Conservation (phyloP, 1,140 invertebrate genomes). For the Lordiphosa mommai region DNA sequence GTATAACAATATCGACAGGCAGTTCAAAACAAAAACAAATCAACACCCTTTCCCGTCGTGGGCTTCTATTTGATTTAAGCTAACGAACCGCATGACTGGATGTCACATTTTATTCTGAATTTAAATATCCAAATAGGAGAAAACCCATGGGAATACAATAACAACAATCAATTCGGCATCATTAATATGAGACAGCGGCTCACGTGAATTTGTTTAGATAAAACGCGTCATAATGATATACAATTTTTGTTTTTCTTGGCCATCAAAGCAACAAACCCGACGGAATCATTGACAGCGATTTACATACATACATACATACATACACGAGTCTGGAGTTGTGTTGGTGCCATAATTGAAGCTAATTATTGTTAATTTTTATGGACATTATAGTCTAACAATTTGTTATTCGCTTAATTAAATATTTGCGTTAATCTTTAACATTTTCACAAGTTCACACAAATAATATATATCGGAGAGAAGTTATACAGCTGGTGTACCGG, state of each 20-base stretch:
- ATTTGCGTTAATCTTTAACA: slow-evolving; percentile 63
- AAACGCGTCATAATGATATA: slow-evolving; percentile 41
- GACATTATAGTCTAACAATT: slow-evolving; percentile 20
- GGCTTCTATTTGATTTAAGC: slow-evolving; percentile 47
- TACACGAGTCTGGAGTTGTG: neutral
- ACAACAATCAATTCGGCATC: slow-evolving; percentile 46
- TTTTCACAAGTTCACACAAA: slow-evolving; percentile 49
- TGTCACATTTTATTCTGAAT: slow-evolving; percentile 45
- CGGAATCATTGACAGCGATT: slow-evolving; percentile 14
- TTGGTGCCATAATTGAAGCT: slow-evolving; percentile 43
- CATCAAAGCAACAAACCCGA: slow-evolving; percentile 45
- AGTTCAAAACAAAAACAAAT: slow-evolving; percentile 24
- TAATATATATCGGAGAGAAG: neutral
- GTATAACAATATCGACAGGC: slow-evolving; percentile 9
- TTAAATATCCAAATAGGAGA: slow-evolving; percentile 8
- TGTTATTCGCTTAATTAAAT: slow-evolving; percentile 47
- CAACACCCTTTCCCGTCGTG: slow-evolving; percentile 19
- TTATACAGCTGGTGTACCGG: slow-evolving; percentile 20
- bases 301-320: neutral
- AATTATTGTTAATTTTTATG: slow-evolving; percentile 61
- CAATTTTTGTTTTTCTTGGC: slow-evolving; percentile 19
- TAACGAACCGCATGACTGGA: slow-evolving; percentile 56
- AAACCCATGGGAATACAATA: slow-evolving; percentile 24
- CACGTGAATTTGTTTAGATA: slow-evolving; percentile 57
- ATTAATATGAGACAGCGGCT: slow-evolving; percentile 44